Evolutionary conservation across 2,113 vertebrate species (phyloP).

Genomic region (Sander vitreus): DNA sequence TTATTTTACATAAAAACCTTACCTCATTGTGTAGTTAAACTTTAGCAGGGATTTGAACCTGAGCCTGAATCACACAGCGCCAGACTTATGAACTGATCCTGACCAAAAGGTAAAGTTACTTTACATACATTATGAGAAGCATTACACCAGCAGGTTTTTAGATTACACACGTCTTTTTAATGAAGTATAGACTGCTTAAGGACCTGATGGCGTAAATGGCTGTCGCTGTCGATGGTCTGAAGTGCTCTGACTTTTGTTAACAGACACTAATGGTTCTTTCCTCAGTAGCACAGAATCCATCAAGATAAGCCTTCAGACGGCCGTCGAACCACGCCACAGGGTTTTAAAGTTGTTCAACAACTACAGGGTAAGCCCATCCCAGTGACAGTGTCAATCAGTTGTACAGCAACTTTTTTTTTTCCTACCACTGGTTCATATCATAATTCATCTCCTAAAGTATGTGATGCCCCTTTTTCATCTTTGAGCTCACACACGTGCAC

Average conservation of each 20-base stretch:
- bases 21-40: slow-evolving; percentile 26
- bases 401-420: slow-evolving; percentile 57
- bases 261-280: slow-evolving; percentile 66
- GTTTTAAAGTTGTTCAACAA: slow-evolving; percentile 61
- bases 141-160: slow-evolving; percentile 31
- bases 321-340: slow-evolving; percentile 61
- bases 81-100: slow-evolving; percentile 19
- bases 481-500: slow-evolving; percentile 71
- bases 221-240: slow-evolving; percentile 39
- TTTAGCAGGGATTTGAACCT: slow-evolving; percentile 14
- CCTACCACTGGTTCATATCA: slow-evolving; percentile 64
- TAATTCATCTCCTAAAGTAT: slow-evolving; percentile 74
- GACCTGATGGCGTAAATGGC: slow-evolving; percentile 28
- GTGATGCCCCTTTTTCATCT: slow-evolving; percentile 80
- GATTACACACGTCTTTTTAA: slow-evolving; percentile 16
- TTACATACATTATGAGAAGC: neutral
- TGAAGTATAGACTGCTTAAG: slow-evolving; percentile 46
- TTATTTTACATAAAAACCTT: slow-evolving; percentile 32
- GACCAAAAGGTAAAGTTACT: slow-evolving; percentile 9
- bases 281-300: slow-evolving; percentile 76
- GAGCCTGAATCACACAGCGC: neutral
- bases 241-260: slow-evolving; percentile 59
- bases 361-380: slow-evolving; percentile 29
- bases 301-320: slow-evolving; percentile 71
- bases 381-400: slow-evolving; percentile 67